Conservation (phyloP, 2,113 vertebrate species). For the Sebastes schlegelii region DNA sequence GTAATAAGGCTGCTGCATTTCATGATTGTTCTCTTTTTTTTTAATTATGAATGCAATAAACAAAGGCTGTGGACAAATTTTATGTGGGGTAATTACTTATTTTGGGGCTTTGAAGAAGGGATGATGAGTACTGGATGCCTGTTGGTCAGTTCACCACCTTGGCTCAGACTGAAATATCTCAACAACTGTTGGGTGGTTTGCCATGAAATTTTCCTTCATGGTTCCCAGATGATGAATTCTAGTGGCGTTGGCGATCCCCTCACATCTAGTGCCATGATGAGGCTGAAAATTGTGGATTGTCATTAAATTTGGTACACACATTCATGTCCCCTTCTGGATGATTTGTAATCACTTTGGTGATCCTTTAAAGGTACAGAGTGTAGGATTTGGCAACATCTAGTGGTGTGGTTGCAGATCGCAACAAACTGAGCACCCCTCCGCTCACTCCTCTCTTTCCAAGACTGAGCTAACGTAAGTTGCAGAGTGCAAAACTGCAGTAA, state of each 20-base stretch:
- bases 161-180: background rate
- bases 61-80: slow-evolving; percentile 33
- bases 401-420: too few relatives aligned
- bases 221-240: background rate
- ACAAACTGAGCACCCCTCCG: too few relatives aligned
- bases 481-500: too few relatives aligned
- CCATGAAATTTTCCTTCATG: background rate
- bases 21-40: slow-evolving; percentile 35
- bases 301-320: background rate
- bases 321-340: background rate
- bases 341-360: background rate
- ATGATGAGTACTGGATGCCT: background rate
- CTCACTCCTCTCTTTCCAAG: too few relatives aligned
- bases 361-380: background rate
- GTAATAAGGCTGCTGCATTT: slow-evolving; percentile 60
- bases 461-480: too few relatives aligned
- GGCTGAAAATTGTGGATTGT: background rate
- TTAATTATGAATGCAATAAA: slow-evolving; percentile 58
- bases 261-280: background rate
- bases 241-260: background rate
- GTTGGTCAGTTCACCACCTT: background rate
- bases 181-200: too few relatives aligned
- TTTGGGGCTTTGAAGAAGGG: slow-evolving; percentile 1
- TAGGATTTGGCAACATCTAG: too few relatives aligned
- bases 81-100: slow-evolving; percentile 26